Percentiles rank a stretch among this genome's conserved stretches.
These are phyloP conservation scores for Zapornia atra DNA, from an alignment of 2,113 vertebrate species.

Conservation along the genomic window DNA sequence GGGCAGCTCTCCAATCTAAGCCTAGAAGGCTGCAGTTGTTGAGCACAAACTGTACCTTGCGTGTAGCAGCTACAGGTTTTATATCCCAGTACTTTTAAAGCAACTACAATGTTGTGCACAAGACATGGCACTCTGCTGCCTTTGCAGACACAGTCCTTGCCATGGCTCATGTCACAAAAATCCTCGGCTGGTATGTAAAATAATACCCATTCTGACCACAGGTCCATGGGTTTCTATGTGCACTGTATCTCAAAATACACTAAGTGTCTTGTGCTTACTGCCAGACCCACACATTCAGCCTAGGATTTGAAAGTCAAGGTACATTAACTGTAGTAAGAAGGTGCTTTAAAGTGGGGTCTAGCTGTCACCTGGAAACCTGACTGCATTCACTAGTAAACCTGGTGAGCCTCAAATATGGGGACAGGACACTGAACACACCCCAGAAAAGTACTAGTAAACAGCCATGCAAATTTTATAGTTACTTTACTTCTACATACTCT, in stretches of 20 bases:
- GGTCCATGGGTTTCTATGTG: not conserved
- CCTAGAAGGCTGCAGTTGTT: not conserved
- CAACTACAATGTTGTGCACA: not conserved
- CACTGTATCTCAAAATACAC: not conserved
- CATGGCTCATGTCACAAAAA: not conserved
- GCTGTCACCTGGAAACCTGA: not conserved
- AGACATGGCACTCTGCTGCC: not conserved
- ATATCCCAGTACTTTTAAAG: not conserved
- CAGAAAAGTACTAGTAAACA: not conserved
- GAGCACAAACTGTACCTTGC: not conserved
- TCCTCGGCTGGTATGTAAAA: not conserved
- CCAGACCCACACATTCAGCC: not conserved
- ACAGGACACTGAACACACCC: not conserved
- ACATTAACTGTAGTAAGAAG: not conserved
- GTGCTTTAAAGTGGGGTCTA: not conserved
- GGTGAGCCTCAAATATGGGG: not conserved
- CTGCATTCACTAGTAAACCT: not conserved
- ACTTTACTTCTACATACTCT: not conserved
- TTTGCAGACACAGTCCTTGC: not conserved
- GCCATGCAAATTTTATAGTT: not conserved
- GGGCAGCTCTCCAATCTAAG: not conserved
- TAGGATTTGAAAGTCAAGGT: not conserved
- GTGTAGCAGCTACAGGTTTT: rapidly evolving
- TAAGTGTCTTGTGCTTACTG: not conserved
- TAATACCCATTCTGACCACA: not conserved